Evolutionary conservation across 23 tunicate species (phyloP).

Genomic region (Corella eumyota): DNA sequence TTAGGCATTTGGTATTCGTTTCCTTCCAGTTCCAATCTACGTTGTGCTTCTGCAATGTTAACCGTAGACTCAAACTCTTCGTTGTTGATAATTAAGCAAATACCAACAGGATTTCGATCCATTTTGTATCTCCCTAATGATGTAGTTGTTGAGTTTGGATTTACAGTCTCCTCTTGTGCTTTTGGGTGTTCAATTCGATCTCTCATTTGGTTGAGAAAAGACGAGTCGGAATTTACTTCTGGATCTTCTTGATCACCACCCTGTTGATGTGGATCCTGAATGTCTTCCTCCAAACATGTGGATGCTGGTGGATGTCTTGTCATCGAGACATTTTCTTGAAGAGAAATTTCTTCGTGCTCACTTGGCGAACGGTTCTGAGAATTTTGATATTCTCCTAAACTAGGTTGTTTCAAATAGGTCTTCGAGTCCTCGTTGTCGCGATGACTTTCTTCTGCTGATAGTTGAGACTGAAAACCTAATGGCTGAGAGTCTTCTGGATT

Average conservation of each 20-base stretch:
- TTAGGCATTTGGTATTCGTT: conserved; percentile 1
- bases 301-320: not conserved
- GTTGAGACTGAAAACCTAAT: not conserved
- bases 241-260: not conserved
- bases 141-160: not conserved
- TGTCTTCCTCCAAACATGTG: no score
- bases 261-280: no score
- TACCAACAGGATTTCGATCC: conserved; percentile 33
- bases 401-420: not conserved
- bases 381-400: not conserved
- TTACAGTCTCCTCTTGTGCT: not conserved
- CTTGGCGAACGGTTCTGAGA: not conserved
- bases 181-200: not conserved
- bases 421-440: not conserved
- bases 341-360: not conserved
- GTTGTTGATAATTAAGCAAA: conserved; percentile 61
- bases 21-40: not conserved
- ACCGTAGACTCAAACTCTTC: conserved; percentile 1
- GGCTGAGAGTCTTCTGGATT: not conserved
- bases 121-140: conserved; percentile 26
- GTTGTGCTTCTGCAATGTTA: not conserved
- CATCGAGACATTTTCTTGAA: not conserved
- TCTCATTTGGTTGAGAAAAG: not conserved
- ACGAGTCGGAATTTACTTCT: not conserved
- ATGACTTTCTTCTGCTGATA: not conserved